Base-by-base conservation (phyloP, 2,888 invertebrate genomes). In the Acleris emargana region DNA sequence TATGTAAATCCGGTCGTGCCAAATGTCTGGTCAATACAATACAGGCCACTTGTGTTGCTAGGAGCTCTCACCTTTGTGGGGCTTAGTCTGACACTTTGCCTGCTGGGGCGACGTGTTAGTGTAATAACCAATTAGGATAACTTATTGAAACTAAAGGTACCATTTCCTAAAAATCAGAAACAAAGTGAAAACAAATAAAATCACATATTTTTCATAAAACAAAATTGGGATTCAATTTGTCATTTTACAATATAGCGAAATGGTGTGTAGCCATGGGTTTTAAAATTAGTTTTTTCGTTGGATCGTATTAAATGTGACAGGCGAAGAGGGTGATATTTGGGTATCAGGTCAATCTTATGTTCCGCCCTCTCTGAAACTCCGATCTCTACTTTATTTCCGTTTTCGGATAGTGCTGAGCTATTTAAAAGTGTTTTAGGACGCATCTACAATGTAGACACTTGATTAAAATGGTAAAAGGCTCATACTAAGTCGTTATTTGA, bases 371-470 rank as follows among this genome's bases (percentile, higher is more conserved):
- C 73, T 71, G 72, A 71, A 74, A 73, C 75, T 76, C 75, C 73
- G 74, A 83, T 82, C 72, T 79, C 69, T 71, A 76, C 74, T 79
- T 80, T 80, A 82, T 84, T 82, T 81, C 76, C 76, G 75, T 71
- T 75, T 67, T 72, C 69, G 64, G 72, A 72, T 74, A 72, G 72
- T 70, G 68, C 68, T 64, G 71, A 70, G 71, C 66, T 62, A 72
- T 71, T 74, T 76, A 38, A 66, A 66, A 57, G 61, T 61, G 45
- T 51, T 57, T 57, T 50, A 64, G 55, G 57, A 38, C 55, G 60
- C 52, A 25, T 66, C 57, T 61, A 25, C 22, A 50, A 17, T 64
- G 42, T 17, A 57, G 32, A 25, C 38, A 4, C 11, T 38, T 13
- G 38, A 13, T 38, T 38, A 38, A 38, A 38, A 38, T 38, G 3